Percentiles rank a stretch among this genome's conserved stretches.
Conservation (phyloP, 2,113 vertebrate genomes). For the Lophochroa leadbeateri region DNA sequence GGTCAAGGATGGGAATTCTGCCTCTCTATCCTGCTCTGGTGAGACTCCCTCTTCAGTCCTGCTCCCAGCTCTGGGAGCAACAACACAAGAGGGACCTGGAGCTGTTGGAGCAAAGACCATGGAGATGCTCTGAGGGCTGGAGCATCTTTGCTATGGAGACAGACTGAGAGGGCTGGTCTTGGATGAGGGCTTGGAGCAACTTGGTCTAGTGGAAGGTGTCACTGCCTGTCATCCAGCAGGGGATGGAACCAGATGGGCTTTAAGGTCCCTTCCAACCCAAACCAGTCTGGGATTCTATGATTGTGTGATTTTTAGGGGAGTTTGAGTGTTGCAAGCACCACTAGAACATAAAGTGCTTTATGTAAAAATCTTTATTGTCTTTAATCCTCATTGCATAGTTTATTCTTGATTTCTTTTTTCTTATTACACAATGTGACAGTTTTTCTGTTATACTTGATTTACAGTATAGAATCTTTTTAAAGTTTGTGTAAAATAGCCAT, state of each 20-base stretch:
- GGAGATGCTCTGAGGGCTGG: background rate
- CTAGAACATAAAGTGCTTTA: background rate
- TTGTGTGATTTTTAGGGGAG: background rate
- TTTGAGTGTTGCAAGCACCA: background rate
- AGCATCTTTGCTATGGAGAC: background rate
- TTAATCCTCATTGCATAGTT: background rate
- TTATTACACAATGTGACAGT: background rate
- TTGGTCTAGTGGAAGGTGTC: background rate
- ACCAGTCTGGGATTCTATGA: background rate
- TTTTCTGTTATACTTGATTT: background rate
- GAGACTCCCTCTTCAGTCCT: background rate
- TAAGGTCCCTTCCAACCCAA: background rate
- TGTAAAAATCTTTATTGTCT: background rate
- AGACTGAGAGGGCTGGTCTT: background rate
- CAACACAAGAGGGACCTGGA: background rate
- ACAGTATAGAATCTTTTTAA: background rate
- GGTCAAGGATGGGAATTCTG: background rate
- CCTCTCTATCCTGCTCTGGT: background rate
- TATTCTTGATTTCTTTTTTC: background rate
- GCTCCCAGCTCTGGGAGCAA: background rate
- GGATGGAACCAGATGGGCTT: background rate
- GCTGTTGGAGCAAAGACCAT: background rate
- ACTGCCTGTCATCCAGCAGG: background rate
- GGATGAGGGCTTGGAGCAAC: background rate
- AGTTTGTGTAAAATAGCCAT: background rate